Evolutionary conservation across 2,888 invertebrate genomes (phyloP), one percentile per base, ranked within the genome.

Genomic region (Clitarchus hookeri): DNA sequence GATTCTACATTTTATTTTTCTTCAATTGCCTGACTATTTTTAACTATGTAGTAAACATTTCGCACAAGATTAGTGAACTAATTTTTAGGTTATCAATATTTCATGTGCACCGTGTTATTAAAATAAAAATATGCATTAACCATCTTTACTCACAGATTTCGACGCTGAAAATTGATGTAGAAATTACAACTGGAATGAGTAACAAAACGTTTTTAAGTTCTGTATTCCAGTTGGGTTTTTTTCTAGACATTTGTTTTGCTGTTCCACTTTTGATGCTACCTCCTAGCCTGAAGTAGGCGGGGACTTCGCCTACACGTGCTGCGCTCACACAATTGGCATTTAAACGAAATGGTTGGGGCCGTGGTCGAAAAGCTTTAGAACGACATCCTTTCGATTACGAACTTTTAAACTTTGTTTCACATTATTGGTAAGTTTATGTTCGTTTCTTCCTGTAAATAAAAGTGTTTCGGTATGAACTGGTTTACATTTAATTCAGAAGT

Each of bases 381-480:
- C 88, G 88, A 88, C 86, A 86, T 86, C 82, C 86, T 86, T 87
- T 87, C 88, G 87, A 87, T 86, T 86, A 78, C 86, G 87, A 86
- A 86, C 54, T 82, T 82, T 13, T 36, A 82, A 82, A 36, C 82
- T 36, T 82, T 36, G 82, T 82, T 82, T 82, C 82, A 82, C 27
- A 23, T 82, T 36, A 27, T 23, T 82, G 82, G 82, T 82, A 44
- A 82, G 82, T 82, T 26, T 11, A 2, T 48, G 65, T 16, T 9
- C 8, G 65, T 65, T 65, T 36, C 36, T 36, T 36, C 36, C 36
- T 36, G 36, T 36, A 65, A 23, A 19, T n/a, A 19, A 19, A 19
- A 16, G 0, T 65, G 16, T 65, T n/a, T 65, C 48, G 16, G 48
- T 48, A 48, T 23, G 65, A n/a, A 65, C n/a, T 65, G 23, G 8